Evolutionary conservation across 2,113 vertebrate species (phyloP), one percentile per base, ranked within the genome.

Genomic region (Pardalotus punctatus): DNA sequence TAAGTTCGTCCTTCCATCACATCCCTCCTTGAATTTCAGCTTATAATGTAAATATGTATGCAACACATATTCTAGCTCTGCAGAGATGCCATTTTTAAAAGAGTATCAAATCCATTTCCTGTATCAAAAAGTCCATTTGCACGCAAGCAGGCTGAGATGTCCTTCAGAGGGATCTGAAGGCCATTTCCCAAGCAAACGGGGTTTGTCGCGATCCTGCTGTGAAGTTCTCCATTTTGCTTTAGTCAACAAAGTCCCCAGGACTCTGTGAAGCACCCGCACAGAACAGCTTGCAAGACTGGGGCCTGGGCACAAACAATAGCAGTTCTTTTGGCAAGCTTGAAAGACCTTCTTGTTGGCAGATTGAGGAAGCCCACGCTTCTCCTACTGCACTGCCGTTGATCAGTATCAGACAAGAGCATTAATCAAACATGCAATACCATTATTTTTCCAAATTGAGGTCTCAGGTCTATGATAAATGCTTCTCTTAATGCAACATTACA

Each of bases 331-430:
- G 96, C 96, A 92, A 67, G 85, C 76, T 17, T 64, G 72, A 95
- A 86, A 71, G 86, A 91, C 76, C 79, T 94, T 88, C 92, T 72
- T 78, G 60, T 38, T 58, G 90, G 94, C 96, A 97, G 96, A 96
- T 88, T 96, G 96, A 90, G 80, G 77, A 74, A 93, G 77, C 96
- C 96, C 82, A 97, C 88, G 86, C 96, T 92, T 81, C 90, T 95
- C 92, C 94, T 73, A 74, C 90, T 79, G 94, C 76, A 69, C 61
- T 84, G 77, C 48, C 24, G 3, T 27, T 76, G 90, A 96, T 96
- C 72, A 47, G 45, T 50, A 81, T 42, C 77, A 45, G 57, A 93
- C 76, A 90, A 56, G 45, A 95, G 76, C 65, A 81, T 86, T 92
- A 86, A 74, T 86, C 92, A 92, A 95, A 84, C 33, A 31, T 42